Evolutionary conservation across 2,797 vertebrate species (phyloP), one percentile per base, ranked within the genome.

Genomic region (Rhynchotus rufescens): DNA sequence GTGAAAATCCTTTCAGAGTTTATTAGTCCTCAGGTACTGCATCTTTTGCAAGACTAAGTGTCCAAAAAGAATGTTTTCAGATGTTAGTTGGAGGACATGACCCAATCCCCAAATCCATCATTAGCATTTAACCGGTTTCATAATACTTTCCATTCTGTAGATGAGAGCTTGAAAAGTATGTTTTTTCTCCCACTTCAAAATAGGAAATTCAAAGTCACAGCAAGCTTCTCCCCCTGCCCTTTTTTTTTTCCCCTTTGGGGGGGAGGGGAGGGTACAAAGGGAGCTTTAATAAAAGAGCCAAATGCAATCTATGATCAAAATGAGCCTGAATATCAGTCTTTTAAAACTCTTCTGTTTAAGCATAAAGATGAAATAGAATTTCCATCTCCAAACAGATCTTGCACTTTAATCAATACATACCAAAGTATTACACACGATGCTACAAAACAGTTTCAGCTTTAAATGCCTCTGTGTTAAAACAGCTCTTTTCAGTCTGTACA

Each of bases 371-470:
- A 91, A 93, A 83, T 36, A 11, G 13, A 84, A 47, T 40, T 86
- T 84, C 40, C 36, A 47, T 78, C 94, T 86, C 92, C 56, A 80
- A 90, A 66, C 38, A 75, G 23, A 78, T 75, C 45, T 84, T 82
- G 65, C 47, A 54, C 52, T 79, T 80, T 13, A 44, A 38, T 71
- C 77, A 81, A 59, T 42, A 57, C 36, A 74, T 67, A 78, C 57
- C 62, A 78, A 75, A 64, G 62, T 23, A 34, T 65, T 87, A 80
- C 38, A 85, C 49, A 76, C 54, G 36, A 79, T 23, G 56, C 25
- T 59, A 45, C 66, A 82, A 89, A 51, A 51, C 4, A 2, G 54
- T 68, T 86, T 89, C 86, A 92, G 25, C 67, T 92, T 85, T 67
- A 84, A 89, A 73, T 42, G 28, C n/a, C 87, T 76, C 74, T 66